phyloP scores from a whole-genome alignment of 2,113 vertebrate genomes.

The Megaceryle maxima region DNA sequence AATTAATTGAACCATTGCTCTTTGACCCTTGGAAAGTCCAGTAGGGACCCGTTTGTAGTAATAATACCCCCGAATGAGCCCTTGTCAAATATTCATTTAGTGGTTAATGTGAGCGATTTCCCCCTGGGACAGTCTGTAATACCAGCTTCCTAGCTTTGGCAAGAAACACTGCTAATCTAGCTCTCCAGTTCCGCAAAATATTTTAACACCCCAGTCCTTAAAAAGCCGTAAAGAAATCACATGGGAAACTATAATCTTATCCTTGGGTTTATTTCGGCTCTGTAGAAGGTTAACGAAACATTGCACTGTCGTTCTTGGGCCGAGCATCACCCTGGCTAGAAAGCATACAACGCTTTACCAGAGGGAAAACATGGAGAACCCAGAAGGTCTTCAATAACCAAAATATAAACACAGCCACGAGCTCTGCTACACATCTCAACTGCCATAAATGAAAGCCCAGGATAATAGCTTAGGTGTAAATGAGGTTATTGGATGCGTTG shows the following conservation, averaged over 20 bases:
- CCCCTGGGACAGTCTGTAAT: constrained; percentile 89
- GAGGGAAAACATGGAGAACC: not conserved
- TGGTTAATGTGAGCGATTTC: constrained; percentile 92
- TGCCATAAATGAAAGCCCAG: not conserved
- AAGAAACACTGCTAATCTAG: constrained; percentile 90
- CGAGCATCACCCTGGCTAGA: constrained; percentile 11
- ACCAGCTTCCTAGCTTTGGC: constrained; percentile 85
- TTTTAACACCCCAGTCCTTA: constrained; percentile 78
- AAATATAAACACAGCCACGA: not conserved
- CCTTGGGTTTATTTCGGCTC: constrained; percentile 67
- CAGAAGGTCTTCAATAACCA: not conserved
- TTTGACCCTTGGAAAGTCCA: constrained; percentile 92
- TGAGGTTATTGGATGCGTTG: not conserved
- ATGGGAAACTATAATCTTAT: constrained; percentile 77
- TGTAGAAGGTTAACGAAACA: constrained; percentile 47
- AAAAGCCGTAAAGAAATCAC: constrained; percentile 75
- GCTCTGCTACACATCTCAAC: not conserved
- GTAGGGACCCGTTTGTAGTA: constrained; percentile 89
- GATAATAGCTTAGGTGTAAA: not conserved
- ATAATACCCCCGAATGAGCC: constrained; percentile 91
- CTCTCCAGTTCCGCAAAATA: constrained; percentile 78
- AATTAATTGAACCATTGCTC: constrained; percentile 93
- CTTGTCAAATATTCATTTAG: constrained; percentile 99
- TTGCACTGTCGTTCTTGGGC: not conserved
- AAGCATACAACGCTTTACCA: not conserved